A percentile compares a stretch with the other conserved stretches of the same genome.
phyloP scores from a whole-genome alignment of 2,888 invertebrate genomes.

The Andrena flavipes region DNA sequence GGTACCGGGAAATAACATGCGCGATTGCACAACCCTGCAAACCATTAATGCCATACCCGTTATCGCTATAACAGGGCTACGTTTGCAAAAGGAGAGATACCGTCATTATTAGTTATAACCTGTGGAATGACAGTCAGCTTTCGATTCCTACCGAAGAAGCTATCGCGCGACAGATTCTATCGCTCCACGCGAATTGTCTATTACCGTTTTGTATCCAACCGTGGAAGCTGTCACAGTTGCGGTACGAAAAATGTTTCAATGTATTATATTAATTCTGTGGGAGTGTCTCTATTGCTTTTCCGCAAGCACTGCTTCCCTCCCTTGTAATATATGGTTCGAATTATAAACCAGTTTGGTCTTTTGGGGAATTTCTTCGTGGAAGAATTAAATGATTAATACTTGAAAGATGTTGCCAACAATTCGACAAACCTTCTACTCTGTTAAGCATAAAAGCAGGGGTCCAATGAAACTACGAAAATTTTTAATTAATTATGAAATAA shows the following conservation, averaged over 20 bases:
- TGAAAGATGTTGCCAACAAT: too few relatives aligned
- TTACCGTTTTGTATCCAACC: conserved; percentile 35
- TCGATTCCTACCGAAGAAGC: conserved; percentile 17
- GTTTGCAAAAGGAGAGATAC: conserved; percentile 57
- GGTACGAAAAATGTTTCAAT: conserved; percentile 28
- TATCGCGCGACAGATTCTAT: conserved; percentile 48
- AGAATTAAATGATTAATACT: too few relatives aligned
- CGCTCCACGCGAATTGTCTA: conserved; percentile 40
- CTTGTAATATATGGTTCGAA: background rate
- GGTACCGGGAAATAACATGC: conserved; percentile 71
- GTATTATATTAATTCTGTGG: background rate
- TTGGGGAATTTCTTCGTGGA: too few relatives aligned
- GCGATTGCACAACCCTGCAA: conserved; percentile 71
- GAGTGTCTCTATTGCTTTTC: background rate
- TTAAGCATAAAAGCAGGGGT: too few relatives aligned
- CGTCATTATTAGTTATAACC: conserved; percentile 64
- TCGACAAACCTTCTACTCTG: too few relatives aligned
- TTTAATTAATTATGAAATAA: too few relatives aligned
- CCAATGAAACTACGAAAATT: too few relatives aligned
- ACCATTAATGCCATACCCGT: conserved; percentile 70
- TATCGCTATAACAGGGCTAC: conserved; percentile 55
- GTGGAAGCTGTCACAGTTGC: conserved; percentile 31
- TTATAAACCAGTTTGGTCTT: too few relatives aligned
- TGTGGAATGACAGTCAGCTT: conserved; percentile 56
- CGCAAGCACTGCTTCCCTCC: background rate